These are phyloP conservation scores for Eupithecia exiguata DNA, from an alignment of 2,888 invertebrate genomes.

Conservation along the genomic window DNA sequence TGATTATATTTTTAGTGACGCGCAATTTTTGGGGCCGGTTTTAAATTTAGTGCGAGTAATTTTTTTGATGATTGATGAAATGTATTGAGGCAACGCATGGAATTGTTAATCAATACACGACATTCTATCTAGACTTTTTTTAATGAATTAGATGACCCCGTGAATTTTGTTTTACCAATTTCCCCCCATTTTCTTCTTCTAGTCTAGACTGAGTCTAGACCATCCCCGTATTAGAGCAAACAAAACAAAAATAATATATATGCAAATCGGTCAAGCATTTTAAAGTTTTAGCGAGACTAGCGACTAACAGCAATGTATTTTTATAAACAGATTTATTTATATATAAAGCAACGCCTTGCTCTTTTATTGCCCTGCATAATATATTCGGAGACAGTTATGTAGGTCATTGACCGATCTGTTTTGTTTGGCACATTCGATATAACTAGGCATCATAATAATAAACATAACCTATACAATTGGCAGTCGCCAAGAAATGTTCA, in stretches of 20 bases:
- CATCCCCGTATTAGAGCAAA: too few species aligned
- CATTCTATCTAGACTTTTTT: not conserved
- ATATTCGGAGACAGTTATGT: not conserved
- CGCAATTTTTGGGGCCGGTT: not conserved
- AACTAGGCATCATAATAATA: conserved; percentile 23
- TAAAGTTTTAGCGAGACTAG: too few species aligned
- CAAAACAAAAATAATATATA: too few species aligned
- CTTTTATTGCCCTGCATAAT: not conserved
- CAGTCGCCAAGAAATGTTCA: conserved; percentile 36
- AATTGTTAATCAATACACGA: not conserved
- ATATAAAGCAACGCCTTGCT: not conserved
- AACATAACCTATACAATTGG: conserved; percentile 23
- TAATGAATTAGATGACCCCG: too few species aligned
- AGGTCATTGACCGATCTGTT: conserved; percentile 34
- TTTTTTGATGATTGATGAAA: not conserved
- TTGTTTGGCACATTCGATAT: conserved; percentile 28
- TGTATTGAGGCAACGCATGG: not conserved
- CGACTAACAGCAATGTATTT: too few species aligned
- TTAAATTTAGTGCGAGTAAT: not conserved
- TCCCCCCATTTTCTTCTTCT: too few species aligned
- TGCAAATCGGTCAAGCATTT: too few species aligned
- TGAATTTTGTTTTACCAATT: too few species aligned
- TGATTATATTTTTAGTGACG: not conserved
- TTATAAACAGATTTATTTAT: too few species aligned
- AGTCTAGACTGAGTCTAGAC: too few species aligned